Base-by-base conservation (phyloP, 2,797 vertebrate genomes). In the Aotus griseimembra region DNA sequence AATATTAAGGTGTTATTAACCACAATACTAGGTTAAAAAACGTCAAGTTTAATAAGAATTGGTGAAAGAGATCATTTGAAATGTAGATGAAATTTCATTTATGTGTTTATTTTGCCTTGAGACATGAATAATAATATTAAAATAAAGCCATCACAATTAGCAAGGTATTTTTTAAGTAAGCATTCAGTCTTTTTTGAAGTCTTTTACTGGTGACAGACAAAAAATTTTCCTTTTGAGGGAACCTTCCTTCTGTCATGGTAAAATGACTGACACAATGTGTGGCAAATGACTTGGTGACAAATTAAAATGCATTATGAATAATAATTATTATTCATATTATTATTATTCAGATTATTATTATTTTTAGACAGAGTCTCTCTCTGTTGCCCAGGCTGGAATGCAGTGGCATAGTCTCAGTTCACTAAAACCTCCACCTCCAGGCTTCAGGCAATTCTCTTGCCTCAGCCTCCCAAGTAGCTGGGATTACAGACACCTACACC, bases 111-210 rank as follows among this genome's bases (percentile, higher is more conserved):
- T 58, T 61, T 89, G 55, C 33, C 55, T 88, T 81, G 22, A 81
- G 12, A 82, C 36, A 76, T 26, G 36, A 92, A 33, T n/a, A 67
- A 10, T 44, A 52, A 70, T 41, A 22, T 82, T 81, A 89, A 92
- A 88, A 85, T 84, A 85, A 81, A 95, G 22, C 33, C 50, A 89
- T 81, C 33, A 36, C 11, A 88, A 61, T 93, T 88, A 84, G 77
- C 39, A 88, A 90, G 24, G 20, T 72, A 48, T 61, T 80, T 93
- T 85, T 93, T 75, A 88, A 91, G n/a, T 48, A 64, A 48, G 10
- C 17, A 93, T 46, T 82, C 44, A 77, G 10, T 58, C 48, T 88
- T 30, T 72, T 52, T 86, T 58, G 50, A 93, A 96, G 50, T 15
- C 36, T 90, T 90, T 93, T 87, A 85, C 22, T 81, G 44, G 73